Conservation (phyloP, 2,113 vertebrate genomes). For the Maccullochella peelii region DNA sequence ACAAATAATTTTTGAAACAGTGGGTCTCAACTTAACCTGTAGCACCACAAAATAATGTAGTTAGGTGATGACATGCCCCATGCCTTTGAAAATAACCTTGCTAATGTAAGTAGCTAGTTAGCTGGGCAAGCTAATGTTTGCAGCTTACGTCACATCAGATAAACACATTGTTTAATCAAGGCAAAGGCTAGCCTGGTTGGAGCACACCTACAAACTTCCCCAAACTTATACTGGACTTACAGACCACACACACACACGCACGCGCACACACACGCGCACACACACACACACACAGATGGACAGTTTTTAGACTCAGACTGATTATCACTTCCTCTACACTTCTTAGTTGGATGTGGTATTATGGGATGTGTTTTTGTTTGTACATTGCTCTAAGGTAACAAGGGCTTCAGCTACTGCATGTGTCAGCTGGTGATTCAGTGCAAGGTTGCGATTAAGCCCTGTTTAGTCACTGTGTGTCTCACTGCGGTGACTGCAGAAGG, state of each 20-base stretch:
- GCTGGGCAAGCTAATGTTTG: too few species aligned
- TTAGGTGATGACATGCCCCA: too few species aligned
- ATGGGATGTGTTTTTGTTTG: constrained; percentile 43
- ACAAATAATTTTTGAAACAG: too few species aligned
- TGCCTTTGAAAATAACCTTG: too few species aligned
- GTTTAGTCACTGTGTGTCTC: constrained; percentile 48
- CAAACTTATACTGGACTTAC: background rate
- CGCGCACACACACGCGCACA: too few species aligned
- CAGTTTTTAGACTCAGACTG: background rate
- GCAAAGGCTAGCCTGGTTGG: background rate
- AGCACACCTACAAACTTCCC: background rate
- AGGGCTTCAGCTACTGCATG: constrained; percentile 25
- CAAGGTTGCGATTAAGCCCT: constrained; percentile 38
- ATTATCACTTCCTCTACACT: background rate
- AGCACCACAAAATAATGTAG: too few species aligned
- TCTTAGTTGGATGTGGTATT: constrained; percentile 21
- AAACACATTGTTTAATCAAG: too few species aligned
- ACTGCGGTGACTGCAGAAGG: constrained; percentile 17
- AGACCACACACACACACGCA: background rate
- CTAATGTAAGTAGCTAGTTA: too few species aligned
- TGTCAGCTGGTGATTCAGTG: constrained; percentile 68
- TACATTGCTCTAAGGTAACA: constrained; percentile 37
- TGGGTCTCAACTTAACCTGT: too few species aligned
- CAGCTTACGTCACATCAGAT: too few species aligned
- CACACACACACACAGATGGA: too few species aligned